Evolutionary conservation across 2,888 invertebrate species (phyloP).

Genomic region (Druceiella hillmani): DNA sequence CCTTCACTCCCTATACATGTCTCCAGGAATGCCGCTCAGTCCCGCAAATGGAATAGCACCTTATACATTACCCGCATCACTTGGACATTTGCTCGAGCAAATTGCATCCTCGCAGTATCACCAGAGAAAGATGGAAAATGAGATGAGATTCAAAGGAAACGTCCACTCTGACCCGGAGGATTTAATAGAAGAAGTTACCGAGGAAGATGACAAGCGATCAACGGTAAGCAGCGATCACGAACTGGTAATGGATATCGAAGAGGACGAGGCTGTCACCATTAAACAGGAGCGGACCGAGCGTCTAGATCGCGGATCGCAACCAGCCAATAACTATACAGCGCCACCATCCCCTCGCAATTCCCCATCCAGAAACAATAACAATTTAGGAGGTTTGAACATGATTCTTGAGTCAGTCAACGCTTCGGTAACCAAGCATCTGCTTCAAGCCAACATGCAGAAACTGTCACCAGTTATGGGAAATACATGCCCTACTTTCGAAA

Average conservation of each 20-base stretch:
- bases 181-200: constrained; percentile 55
- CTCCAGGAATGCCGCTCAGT: constrained; percentile 50
- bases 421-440: constrained; percentile 67
- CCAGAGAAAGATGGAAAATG: constrained; percentile 37
- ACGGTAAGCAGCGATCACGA: constrained; percentile 51
- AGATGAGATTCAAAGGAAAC: constrained; percentile 26
- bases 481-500: constrained; percentile 38
- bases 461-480: constrained; percentile 52
- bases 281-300: constrained; percentile 43
- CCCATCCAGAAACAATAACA: constrained; percentile 36
- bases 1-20: constrained; percentile 59
- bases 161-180: constrained; percentile 52
- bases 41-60: constrained; percentile 43
- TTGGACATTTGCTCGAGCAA: constrained; percentile 64
- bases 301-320: constrained; percentile 18
- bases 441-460: constrained; percentile 64
- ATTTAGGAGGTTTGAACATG: constrained; percentile 61
- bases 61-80: constrained; percentile 52
- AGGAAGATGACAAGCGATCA: constrained; percentile 51
- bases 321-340: constrained; percentile 14
- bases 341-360: constrained; percentile 12
- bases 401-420: constrained; percentile 70
- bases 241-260: constrained; percentile 65
- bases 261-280: constrained; percentile 45
- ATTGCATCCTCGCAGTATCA: constrained; percentile 49